Conservation (phyloP, 2,113 vertebrate species). For the Mirounga angustirostris region DNA sequence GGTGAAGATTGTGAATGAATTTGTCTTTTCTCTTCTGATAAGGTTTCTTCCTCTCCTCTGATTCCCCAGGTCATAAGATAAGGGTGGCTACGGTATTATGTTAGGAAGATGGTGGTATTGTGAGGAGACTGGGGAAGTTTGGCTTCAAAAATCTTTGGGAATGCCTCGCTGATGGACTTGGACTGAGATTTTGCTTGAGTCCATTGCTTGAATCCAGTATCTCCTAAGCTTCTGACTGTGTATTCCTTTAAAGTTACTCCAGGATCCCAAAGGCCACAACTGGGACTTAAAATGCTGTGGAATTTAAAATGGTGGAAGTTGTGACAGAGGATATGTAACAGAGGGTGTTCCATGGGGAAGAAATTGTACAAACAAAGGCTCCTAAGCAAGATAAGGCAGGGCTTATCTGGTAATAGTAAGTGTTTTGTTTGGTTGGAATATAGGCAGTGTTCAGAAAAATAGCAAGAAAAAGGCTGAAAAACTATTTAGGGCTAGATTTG, state of each 20-base stretch:
- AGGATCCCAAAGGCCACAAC: background rate
- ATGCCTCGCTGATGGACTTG: background rate
- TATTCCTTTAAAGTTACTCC: slow-evolving; percentile 51
- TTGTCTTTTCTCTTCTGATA: slow-evolving; percentile 40
- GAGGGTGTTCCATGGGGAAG: background rate
- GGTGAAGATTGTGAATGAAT: slow-evolving; percentile 17
- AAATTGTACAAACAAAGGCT: background rate
- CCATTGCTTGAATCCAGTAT: slow-evolving; percentile 11
- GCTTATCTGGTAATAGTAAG: background rate
- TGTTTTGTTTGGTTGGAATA: slow-evolving; percentile 25
- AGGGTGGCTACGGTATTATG: background rate
- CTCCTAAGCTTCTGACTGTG: slow-evolving; percentile 11
- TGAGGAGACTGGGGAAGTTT: background rate
- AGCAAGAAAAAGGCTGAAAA: slow-evolving; percentile 14
- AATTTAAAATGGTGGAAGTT: slow-evolving; percentile 38
- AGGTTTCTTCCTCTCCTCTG: background rate
- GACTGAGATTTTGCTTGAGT: slow-evolving; percentile 25
- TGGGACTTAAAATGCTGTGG: background rate
- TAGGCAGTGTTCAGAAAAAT: slow-evolving; percentile 1
- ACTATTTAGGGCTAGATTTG: background rate
- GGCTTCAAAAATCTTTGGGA: slow-evolving; percentile 37
- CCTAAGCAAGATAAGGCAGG: slow-evolving; percentile 39
- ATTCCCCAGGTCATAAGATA: slow-evolving; percentile 19
- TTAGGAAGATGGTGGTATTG: slow-evolving; percentile 28
- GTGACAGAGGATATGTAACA: background rate